A percentile compares a stretch with the other conserved stretches of the same genome.
Conservation (phyloP, 1,140 invertebrate genomes). For the Aleiodes sp. region DNA sequence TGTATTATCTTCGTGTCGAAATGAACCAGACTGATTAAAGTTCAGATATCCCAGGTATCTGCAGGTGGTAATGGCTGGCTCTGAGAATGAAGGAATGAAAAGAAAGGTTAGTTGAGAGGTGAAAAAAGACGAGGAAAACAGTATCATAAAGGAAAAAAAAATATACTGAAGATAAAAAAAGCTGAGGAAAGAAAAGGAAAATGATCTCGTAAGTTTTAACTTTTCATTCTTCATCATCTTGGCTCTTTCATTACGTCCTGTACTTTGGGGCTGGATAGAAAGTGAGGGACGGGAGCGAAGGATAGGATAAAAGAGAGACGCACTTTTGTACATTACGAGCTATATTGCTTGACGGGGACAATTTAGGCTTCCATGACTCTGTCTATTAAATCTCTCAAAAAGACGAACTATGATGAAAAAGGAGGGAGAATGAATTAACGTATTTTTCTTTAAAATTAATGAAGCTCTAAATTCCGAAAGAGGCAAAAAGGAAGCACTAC, state of each 20-base stretch:
- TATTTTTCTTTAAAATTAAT: not conserved
- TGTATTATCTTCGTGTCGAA: not conserved
- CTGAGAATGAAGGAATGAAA: not conserved
- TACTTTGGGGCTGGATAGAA: too few relatives aligned
- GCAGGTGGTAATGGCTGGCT: not conserved
- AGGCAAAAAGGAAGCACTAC: not conserved
- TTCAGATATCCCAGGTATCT: not conserved
- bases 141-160: not conserved
- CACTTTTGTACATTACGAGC: not conserved
- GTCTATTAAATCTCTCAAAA: not conserved
- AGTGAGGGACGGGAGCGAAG: too few relatives aligned
- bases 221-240: not conserved
- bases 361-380: not conserved
- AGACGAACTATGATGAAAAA: not conserved
- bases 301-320: not conserved
- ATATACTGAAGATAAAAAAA: conserved; percentile 5
- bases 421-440: not conserved
- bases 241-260: conserved; percentile 6
- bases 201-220: not conserved
- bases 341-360: too few relatives aligned
- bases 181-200: not conserved
- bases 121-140: not conserved
- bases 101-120: too few relatives aligned
- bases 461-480: not conserved
- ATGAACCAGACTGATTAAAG: not conserved